phyloP scores from a whole-genome alignment of 1,140 invertebrate genomes.

The Nylanderia fulva region DNA sequence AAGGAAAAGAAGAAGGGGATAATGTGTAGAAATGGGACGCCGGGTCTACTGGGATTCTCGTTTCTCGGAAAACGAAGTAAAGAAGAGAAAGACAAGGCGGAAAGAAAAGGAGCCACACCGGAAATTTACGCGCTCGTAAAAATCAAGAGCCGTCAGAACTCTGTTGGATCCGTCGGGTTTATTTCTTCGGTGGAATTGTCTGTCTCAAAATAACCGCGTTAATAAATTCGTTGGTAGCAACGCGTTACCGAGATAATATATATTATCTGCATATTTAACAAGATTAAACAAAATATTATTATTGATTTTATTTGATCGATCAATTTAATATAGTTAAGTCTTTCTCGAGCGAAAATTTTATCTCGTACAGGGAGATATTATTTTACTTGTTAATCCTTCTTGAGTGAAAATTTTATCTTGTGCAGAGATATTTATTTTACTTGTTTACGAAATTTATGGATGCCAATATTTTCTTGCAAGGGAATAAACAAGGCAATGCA shows the following conservation, averaged over 20 bases:
- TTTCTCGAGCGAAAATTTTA: not conserved
- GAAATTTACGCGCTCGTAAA: slow-evolving; percentile 85
- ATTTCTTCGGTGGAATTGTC: slow-evolving; percentile 53
- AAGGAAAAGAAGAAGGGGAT: slow-evolving; percentile 58
- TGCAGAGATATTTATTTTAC: not conserved
- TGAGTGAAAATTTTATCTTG: not conserved
- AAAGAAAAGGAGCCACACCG: slow-evolving; percentile 48
- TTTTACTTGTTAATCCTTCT: not conserved
- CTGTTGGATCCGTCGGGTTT: slow-evolving; percentile 59
- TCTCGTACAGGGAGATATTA: not conserved
- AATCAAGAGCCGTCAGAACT: slow-evolving; percentile 84
- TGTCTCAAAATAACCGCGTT: slow-evolving; percentile 49
- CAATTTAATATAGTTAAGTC: not conserved
- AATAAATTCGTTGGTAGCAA: slow-evolving; percentile 47
- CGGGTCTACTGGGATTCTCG: slow-evolving; percentile 61
- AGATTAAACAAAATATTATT: not conserved
- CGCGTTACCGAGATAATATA: slow-evolving; percentile 10
- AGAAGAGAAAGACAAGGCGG: slow-evolving; percentile 47
- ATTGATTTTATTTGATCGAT: not conserved
- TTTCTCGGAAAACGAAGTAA: slow-evolving; percentile 59
- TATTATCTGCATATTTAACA: not conserved
- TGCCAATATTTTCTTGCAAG: slow-evolving; percentile 12
- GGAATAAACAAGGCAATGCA: slow-evolving; percentile 15
- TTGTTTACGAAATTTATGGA: slow-evolving; percentile 6
- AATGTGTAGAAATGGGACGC: slow-evolving; percentile 55